Conservation (phyloP, 2,113 vertebrate species). For the Propithecus coquereli region DNA sequence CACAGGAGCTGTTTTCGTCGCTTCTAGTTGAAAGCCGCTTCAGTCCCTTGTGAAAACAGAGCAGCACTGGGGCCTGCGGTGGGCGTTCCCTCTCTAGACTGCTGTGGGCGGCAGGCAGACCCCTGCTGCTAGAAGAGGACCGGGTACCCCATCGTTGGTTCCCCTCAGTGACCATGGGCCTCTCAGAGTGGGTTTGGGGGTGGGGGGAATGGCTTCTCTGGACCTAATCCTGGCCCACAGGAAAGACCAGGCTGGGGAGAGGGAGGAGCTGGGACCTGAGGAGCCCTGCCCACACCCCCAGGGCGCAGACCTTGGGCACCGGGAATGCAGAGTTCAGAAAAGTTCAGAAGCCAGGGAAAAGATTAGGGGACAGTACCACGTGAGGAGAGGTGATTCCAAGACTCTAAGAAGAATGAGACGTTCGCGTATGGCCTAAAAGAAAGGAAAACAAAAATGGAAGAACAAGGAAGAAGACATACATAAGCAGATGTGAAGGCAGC, state of each 20-base stretch:
- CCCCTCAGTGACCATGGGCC: neutral
- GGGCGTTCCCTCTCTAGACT: neutral
- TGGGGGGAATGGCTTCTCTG: neutral
- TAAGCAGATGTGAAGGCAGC: neutral
- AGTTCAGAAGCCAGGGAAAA: neutral
- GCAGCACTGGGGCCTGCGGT: neutral
- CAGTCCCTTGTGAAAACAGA: conserved; percentile 1
- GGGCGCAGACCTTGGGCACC: neutral
- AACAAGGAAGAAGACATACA: neutral
- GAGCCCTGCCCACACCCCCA: neutral
- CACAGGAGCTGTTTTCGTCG: neutral
- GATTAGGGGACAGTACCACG: too few relatives aligned
- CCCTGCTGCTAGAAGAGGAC: neutral
- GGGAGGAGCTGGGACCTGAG: neutral
- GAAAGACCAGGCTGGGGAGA: neutral
- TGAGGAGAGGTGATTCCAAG: neutral
- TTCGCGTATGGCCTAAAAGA: neutral
- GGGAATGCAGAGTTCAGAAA: neutral
- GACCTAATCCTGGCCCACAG: neutral
- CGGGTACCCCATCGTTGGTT: too few relatives aligned
- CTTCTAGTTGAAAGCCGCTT: neutral
- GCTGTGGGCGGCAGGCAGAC: neutral
- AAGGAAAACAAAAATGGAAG: neutral
- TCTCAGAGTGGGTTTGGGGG: neutral
- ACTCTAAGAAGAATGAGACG: neutral